Percentiles rank a stretch among this genome's conserved stretches.
These are phyloP conservation scores for Cirrhinus molitorella DNA, from an alignment of 2,797 vertebrate species.

Conservation along the genomic window DNA sequence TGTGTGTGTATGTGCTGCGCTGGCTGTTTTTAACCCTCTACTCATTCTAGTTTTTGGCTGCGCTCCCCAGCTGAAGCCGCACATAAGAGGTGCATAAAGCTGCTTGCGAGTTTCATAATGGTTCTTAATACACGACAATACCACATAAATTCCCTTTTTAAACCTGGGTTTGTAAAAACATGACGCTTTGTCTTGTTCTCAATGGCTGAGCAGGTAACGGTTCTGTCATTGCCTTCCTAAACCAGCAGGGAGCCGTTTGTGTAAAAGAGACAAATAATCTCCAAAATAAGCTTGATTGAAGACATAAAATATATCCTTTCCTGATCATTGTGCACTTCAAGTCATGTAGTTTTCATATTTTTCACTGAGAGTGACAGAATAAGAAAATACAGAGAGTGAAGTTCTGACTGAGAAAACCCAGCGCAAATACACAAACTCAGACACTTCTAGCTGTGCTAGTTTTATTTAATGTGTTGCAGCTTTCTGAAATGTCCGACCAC, in stretches of 20 bases:
- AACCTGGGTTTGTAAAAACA: not conserved
- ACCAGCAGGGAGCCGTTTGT: slow-evolving; percentile 2
- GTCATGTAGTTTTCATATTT: not conserved
- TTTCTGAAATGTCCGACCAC: not conserved
- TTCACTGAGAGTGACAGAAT: not conserved
- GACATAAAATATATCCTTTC: not conserved
- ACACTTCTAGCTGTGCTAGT: too few species aligned
- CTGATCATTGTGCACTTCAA: not conserved
- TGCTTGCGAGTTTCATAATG: slow-evolving; percentile 19
- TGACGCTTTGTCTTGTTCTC: not conserved
- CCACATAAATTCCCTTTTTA: not conserved
- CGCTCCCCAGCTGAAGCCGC: not conserved
- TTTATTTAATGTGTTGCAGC: not conserved
- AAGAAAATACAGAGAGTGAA: not conserved
- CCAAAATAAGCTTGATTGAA: not conserved
- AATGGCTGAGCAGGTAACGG: slow-evolving; percentile 6
- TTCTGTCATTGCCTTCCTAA: slow-evolving; percentile 4
- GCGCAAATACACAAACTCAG: too few species aligned
- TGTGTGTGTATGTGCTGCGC: slow-evolving; percentile 13
- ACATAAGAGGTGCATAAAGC: slow-evolving; percentile 27
- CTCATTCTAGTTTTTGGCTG: slow-evolving; percentile 31
- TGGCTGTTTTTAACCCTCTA: slow-evolving; percentile 46
- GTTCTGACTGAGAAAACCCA: not conserved
- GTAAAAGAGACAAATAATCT: not conserved
- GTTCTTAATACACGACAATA: not conserved